Conservation (phyloP, 2,113 vertebrate genomes). For the Solea senegalensis region DNA sequence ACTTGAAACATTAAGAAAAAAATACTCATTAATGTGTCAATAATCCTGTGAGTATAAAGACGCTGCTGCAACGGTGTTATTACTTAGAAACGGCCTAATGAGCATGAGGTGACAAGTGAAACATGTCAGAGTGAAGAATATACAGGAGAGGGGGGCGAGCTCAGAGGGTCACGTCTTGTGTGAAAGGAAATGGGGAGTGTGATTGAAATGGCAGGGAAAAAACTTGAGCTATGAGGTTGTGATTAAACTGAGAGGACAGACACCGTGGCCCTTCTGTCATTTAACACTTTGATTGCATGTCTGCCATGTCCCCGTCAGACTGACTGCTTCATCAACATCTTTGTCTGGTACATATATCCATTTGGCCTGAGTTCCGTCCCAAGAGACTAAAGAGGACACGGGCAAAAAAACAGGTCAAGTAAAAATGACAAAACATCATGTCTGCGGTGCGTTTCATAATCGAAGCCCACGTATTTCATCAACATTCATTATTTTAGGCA, state of each 20-base stretch:
- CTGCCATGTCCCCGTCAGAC: conserved; percentile 66
- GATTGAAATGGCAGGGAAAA: conserved; percentile 66
- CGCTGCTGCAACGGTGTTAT: conserved; percentile 40
- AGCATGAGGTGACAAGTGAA: conserved; percentile 72
- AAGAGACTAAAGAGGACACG: conserved; percentile 24
- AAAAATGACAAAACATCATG: conserved; percentile 10
- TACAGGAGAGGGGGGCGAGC: conserved; percentile 23
- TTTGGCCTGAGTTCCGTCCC: conserved; percentile 31
- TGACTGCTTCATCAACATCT: conserved; percentile 65
- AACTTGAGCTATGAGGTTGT: conserved; percentile 63
- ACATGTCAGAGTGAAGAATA: conserved; percentile 64
- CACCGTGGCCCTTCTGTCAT: conserved; percentile 58
- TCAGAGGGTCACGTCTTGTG: conserved; percentile 63
- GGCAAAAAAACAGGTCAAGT: background rate
- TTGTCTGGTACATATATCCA: conserved; percentile 60
- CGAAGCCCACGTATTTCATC: background rate
- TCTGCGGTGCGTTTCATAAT: background rate
- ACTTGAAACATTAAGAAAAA: conserved; percentile 18
- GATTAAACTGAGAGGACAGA: conserved; percentile 71
- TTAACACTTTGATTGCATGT: conserved; percentile 72
- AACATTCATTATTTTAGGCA: background rate
- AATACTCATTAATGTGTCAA: conserved; percentile 39
- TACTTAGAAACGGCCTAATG: conserved; percentile 71
- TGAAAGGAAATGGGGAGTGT: conserved; percentile 50
- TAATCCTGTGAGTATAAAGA: conserved; percentile 48